These are phyloP conservation scores for Poeciliopsis occidentalis DNA, from an alignment of 2,113 vertebrate species.

Conservation along the genomic window DNA sequence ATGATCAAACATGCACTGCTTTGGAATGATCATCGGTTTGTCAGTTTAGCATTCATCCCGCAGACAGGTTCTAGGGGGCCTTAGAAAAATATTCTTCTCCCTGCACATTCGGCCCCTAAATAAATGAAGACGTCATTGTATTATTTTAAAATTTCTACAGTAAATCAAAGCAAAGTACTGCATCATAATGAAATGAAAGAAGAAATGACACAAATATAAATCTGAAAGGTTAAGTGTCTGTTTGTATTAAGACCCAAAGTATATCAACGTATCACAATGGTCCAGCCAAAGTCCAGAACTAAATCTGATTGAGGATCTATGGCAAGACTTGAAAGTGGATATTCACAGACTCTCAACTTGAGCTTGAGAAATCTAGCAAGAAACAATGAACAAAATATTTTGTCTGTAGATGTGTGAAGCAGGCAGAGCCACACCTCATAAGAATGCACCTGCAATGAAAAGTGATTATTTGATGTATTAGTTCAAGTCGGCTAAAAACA, in stretches of 20 bases:
- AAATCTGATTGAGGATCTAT: not conserved
- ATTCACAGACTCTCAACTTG: not conserved
- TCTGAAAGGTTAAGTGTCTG: not conserved
- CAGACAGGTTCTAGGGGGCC: not conserved
- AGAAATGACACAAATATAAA: not conserved
- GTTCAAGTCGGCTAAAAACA: not conserved
- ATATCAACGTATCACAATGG: too few species aligned
- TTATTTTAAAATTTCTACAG: not conserved
- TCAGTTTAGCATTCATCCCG: not conserved
- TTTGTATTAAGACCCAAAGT: not conserved
- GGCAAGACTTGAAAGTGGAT: not conserved
- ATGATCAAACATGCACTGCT: slow-evolving; percentile 2
- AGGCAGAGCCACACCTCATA: too few species aligned
- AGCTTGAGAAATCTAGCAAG: not conserved
- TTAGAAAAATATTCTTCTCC: not conserved
- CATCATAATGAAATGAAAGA: not conserved
- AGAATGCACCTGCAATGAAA: not conserved
- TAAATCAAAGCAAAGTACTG: not conserved
- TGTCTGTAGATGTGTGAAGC: not conserved
- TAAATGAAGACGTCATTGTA: not conserved
- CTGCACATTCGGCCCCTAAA: not conserved
- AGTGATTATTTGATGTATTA: not conserved
- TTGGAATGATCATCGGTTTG: not conserved
- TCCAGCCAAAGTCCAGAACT: not conserved
- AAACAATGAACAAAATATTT: not conserved